A percentile compares a stretch with the other conserved stretches of the same genome.
Conservation (phyloP, 2,888 invertebrate species). For the Fragum sueziense region DNA sequence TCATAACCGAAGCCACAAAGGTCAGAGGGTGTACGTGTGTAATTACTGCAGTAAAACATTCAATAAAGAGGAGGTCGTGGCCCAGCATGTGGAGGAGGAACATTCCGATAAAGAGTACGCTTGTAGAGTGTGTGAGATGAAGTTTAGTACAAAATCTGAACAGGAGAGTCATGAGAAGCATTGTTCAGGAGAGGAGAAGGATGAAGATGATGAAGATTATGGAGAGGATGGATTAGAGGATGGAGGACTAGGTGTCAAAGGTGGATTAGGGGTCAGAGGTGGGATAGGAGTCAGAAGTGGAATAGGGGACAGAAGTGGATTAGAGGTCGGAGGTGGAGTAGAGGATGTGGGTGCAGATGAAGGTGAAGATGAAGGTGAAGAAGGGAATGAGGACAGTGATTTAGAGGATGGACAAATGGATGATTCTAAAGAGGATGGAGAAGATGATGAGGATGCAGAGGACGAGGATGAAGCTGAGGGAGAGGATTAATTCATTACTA, state of each 20-base stretch:
- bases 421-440: neutral
- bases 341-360: neutral
- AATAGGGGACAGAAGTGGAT: neutral
- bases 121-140: neutral
- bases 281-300: neutral
- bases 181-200: neutral
- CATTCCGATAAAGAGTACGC: neutral
- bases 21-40: slow-evolving; percentile 7
- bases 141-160: neutral
- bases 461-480: neutral
- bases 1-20: slow-evolving; percentile 15
- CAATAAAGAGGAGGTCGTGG: neutral
- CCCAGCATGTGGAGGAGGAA: neutral
- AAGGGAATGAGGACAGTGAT: neutral
- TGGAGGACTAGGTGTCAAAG: neutral
- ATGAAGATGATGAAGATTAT: neutral
- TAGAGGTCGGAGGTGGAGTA: neutral
- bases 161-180: neutral
- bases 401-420: neutral
- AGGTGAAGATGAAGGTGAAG: neutral
- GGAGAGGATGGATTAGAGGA: neutral
- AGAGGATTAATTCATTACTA: neutral
- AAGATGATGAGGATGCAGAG: neutral
- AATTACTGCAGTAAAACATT: neutral
- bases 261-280: neutral